phyloP scores from a whole-genome alignment of 2,113 vertebrate genomes.

The Noctilio leporinus region DNA sequence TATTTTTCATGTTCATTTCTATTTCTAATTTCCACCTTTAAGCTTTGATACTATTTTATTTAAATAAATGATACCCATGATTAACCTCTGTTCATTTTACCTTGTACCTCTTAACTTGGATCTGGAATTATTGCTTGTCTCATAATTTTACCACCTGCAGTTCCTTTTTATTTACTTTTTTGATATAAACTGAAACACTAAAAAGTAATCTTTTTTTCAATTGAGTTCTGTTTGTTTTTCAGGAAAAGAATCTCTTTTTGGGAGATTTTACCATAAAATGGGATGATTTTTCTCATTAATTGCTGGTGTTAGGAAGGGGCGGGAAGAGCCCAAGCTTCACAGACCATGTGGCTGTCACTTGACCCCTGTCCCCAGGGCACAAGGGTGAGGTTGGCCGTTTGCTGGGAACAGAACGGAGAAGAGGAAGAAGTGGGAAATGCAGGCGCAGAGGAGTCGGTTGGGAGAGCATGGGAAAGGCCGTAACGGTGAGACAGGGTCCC shows the following conservation, averaged over 20 bases:
- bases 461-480: neutral
- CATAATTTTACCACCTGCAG: neutral
- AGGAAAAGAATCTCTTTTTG: neutral
- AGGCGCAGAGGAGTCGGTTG: neutral
- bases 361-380: no score
- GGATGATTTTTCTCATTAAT: neutral
- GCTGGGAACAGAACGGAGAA: neutral
- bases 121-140: neutral
- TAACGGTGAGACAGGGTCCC: neutral
- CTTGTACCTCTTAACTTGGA: neutral
- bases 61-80: neutral
- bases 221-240: neutral
- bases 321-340: no score
- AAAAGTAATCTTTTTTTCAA: neutral
- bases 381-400: neutral
- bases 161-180: neutral
- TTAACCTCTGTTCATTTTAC: neutral
- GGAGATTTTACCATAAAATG: neutral
- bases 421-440: neutral
- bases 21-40: neutral
- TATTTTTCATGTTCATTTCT: neutral
- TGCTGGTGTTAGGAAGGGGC: neutral
- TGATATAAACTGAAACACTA: neutral
- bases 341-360: neutral
- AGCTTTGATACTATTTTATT: neutral